These are phyloP conservation scores for Ochotona curzoniae DNA, from an alignment of 2,113 vertebrate species.

Conservation along the genomic window DNA sequence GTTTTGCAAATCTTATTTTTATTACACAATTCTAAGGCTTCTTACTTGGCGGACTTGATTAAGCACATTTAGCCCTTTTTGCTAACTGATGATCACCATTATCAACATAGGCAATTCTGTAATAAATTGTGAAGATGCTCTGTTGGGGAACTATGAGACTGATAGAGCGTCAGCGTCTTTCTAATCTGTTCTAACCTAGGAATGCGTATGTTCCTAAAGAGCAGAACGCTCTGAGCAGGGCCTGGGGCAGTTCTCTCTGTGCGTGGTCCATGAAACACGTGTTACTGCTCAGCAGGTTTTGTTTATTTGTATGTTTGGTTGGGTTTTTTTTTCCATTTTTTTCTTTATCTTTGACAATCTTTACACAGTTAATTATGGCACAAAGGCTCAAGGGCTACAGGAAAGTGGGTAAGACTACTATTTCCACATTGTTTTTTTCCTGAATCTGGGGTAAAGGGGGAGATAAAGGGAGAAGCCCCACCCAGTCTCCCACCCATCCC, in stretches of 20 bases:
- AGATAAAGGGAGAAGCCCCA: too few species aligned
- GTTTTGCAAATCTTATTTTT: slow-evolving; percentile 2
- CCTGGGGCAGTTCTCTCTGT: background rate
- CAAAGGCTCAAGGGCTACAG: too few species aligned
- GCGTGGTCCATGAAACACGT: background rate
- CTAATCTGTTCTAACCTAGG: background rate
- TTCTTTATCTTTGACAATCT: too few species aligned
- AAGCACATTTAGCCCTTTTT: background rate
- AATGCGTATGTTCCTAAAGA: background rate
- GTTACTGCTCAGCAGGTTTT: background rate
- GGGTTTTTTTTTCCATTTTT: too few species aligned
- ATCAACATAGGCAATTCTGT: background rate
- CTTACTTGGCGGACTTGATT: background rate
- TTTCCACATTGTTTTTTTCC: too few species aligned
- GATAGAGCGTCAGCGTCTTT: background rate
- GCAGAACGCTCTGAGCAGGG: background rate
- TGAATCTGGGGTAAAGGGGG: too few species aligned
- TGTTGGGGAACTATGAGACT: background rate
- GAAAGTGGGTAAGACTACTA: too few species aligned
- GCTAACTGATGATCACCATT: background rate
- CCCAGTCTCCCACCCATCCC: too few species aligned
- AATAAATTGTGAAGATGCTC: background rate
- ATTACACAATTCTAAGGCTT: background rate
- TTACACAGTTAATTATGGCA: too few species aligned
- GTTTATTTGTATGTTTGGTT: too few species aligned